Percentiles rank a stretch among this genome's conserved stretches.
phyloP scores from a whole-genome alignment of 2,113 vertebrate genomes.

The Rafetus swinhoei region DNA sequence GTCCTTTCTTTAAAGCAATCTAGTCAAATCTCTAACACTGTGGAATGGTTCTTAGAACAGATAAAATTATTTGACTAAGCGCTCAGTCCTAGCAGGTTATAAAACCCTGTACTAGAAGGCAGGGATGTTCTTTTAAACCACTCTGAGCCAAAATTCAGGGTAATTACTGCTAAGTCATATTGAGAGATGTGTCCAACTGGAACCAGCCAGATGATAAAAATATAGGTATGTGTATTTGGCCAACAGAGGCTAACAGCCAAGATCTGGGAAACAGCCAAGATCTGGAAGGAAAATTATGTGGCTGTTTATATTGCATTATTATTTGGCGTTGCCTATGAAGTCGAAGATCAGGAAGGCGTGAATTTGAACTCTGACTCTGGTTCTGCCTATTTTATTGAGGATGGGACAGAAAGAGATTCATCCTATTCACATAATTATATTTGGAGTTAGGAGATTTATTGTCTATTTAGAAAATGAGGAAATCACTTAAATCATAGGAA shows the following conservation, averaged over 20 bases:
- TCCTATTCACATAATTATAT: background rate
- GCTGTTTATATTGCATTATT: constrained; percentile 4
- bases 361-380: background rate
- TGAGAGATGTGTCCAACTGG: constrained; percentile 10
- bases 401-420: background rate
- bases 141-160: background rate
- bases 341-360: background rate
- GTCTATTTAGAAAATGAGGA: background rate
- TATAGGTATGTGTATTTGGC: background rate
- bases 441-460: background rate
- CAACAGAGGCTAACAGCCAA: background rate
- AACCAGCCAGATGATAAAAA: constrained; percentile 2
- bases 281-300: background rate
- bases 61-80: constrained; percentile 39
- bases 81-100: background rate
- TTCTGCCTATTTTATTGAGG: background rate
- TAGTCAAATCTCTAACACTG: background rate
- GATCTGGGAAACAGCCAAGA: background rate
- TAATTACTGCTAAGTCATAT: constrained; percentile 1
- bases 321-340: background rate
- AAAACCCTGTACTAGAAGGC: constrained; percentile 4
- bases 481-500: background rate
- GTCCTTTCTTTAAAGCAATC: constrained; percentile 2
- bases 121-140: constrained; percentile 12
- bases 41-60: constrained; percentile 41